Conservation (phyloP, 2,888 invertebrate genomes). For the Drosophila putrida region DNA sequence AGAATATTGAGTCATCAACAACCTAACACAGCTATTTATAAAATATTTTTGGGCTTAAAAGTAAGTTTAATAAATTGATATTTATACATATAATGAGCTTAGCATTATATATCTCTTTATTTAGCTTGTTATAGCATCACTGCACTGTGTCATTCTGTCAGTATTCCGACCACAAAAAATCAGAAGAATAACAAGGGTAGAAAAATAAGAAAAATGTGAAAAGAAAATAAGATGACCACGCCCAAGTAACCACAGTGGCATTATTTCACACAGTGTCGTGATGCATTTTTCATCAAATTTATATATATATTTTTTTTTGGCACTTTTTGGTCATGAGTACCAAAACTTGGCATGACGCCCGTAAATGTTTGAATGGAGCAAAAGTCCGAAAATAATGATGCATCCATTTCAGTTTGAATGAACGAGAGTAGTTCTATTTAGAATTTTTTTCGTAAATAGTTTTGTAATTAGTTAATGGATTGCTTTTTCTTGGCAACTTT, state of each 20-base stretch:
- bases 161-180: background rate
- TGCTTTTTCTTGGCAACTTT: constrained; percentile 11
- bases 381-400: constrained; percentile 14
- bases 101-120: constrained; percentile 4
- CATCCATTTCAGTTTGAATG: constrained; percentile 36
- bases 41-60: background rate
- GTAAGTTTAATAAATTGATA: background rate
- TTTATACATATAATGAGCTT: background rate
- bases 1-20: too few relatives aligned
- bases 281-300: constrained; percentile 58
- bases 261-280: constrained; percentile 49
- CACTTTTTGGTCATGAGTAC: constrained; percentile 16
- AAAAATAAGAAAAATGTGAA: constrained; percentile 16
- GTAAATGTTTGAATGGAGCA: constrained; percentile 50
- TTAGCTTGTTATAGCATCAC: constrained; percentile 12
- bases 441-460: constrained; percentile 57
- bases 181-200: background rate
- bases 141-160: background rate
- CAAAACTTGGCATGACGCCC: constrained; percentile 54
- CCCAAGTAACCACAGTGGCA: constrained; percentile 60
- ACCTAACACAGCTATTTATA: too few relatives aligned
- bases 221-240: constrained; percentile 30
- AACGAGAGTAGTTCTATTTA: constrained; percentile 27
- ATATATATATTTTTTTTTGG: constrained; percentile 38
- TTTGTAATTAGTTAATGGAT: constrained; percentile 82